A percentile compares a stretch with the other conserved stretches of the same genome.
Evolutionary conservation across 2,888 invertebrate species (phyloP).

Genomic region (Heliconius charithonia): DNA sequence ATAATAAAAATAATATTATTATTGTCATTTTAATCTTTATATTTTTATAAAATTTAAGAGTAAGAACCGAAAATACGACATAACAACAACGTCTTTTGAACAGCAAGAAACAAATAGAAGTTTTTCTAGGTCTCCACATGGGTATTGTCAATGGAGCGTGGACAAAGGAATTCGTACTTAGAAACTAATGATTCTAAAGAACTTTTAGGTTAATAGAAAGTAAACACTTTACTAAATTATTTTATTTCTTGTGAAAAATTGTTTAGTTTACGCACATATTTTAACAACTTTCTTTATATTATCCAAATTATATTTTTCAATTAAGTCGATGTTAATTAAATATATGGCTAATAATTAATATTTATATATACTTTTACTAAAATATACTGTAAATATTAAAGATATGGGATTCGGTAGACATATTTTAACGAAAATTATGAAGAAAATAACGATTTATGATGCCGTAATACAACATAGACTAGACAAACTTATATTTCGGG

Average conservation of each 20-base stretch:
- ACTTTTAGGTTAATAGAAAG: conserved; percentile 35
- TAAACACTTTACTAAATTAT: background rate
- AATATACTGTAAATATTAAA: no score
- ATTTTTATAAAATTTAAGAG: background rate
- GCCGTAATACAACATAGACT: background rate
- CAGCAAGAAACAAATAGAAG: conserved; percentile 33
- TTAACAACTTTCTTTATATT: background rate
- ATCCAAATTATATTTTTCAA: background rate
- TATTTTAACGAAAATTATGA: background rate
- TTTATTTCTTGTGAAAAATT: background rate
- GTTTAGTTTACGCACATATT: background rate
- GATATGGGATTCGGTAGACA: no score
- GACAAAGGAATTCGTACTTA: conserved; percentile 35
- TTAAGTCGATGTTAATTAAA: no score
- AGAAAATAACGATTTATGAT: background rate
- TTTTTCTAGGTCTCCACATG: conserved; percentile 50
- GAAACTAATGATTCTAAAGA: conserved; percentile 39
- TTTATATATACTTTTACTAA: no score
- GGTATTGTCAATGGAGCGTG: conserved; percentile 57
- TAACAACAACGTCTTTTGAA: background rate
- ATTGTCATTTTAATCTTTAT: background rate
- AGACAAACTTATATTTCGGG: no score
- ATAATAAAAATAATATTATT: background rate
- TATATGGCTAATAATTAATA: no score
- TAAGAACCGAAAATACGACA: background rate